These are phyloP conservation scores for Periplaneta americana DNA, from an alignment of 1,140 invertebrate species.

Conservation along the genomic window DNA sequence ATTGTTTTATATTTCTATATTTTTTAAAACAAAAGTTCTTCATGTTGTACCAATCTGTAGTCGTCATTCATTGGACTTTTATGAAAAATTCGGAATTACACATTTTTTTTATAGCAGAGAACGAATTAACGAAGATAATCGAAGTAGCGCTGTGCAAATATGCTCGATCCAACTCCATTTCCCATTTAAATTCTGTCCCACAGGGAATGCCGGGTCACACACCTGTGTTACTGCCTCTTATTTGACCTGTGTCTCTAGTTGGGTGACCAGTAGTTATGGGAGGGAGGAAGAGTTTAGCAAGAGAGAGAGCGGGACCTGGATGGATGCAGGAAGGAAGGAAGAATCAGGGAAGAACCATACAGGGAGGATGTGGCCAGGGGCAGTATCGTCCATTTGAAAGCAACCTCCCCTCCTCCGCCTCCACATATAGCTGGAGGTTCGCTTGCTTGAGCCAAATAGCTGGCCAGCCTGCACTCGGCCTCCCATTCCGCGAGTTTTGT, in stretches of 20 bases:
- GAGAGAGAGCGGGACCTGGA: not conserved
- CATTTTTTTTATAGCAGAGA: no score
- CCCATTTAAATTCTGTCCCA: no score
- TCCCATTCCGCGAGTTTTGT: slow-evolving; percentile 30
- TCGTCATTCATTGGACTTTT: no score
- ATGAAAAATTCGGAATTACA: no score
- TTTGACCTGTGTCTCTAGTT: not conserved
- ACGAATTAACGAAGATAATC: no score
- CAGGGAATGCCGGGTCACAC: not conserved
- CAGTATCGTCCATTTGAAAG: slow-evolving; percentile 1
- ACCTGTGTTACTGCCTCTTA: not conserved
- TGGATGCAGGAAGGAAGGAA: not conserved
- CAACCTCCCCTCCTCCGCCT: not conserved
- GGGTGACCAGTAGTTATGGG: not conserved
- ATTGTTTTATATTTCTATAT: no score
- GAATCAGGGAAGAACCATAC: not conserved
- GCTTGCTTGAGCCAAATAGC: not conserved
- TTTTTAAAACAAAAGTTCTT: no score
- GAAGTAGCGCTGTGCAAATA: no score
- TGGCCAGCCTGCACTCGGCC: not conserved
- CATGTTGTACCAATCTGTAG: no score
- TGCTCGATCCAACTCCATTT: no score
- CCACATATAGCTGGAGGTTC: not conserved
- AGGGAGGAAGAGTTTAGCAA: not conserved
- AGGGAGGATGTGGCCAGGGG: not conserved